These are phyloP conservation scores for Girardia tigrina DNA, from an alignment of 2,888 invertebrate species.

Conservation along the genomic window DNA sequence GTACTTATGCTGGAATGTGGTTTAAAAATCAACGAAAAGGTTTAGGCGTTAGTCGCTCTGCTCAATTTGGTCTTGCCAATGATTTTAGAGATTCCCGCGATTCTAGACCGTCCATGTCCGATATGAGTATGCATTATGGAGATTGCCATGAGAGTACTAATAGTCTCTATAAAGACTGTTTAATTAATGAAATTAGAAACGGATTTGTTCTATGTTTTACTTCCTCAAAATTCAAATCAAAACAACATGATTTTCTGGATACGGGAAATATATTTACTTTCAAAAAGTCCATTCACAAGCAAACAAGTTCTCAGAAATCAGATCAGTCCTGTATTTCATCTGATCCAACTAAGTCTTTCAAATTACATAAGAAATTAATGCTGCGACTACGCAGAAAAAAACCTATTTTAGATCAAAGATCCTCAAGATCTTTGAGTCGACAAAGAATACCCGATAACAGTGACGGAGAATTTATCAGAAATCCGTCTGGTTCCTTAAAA, in stretches of 20 bases:
- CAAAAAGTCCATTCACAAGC: background rate
- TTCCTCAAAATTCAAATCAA: background rate
- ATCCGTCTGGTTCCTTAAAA: background rate
- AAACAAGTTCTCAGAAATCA: background rate
- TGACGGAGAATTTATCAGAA: background rate
- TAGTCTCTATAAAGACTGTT: slow-evolving; percentile 28
- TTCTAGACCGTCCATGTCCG: slow-evolving; percentile 41
- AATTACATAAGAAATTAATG: background rate
- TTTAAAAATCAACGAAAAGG: slow-evolving; percentile 86
- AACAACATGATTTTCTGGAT: background rate
- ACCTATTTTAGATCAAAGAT: slow-evolving; percentile 12
- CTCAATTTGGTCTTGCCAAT: slow-evolving; percentile 81
- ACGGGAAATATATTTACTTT: background rate
- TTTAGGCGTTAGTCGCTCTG: slow-evolving; percentile 81
- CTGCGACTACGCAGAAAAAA: background rate
- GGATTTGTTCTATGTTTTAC: slow-evolving; percentile 87
- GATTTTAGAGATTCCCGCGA: slow-evolving; percentile 59
- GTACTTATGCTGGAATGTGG: slow-evolving; percentile 74
- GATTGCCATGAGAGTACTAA: slow-evolving; percentile 29
- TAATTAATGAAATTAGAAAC: slow-evolving; percentile 75
- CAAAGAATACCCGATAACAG: background rate
- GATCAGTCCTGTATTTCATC: background rate
- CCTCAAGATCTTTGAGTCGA: background rate
- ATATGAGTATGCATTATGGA: slow-evolving; percentile 34
- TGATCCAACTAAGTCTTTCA: slow-evolving; percentile 12